Evolutionary conservation across 2,113 vertebrate genomes (phyloP), one percentile per base, ranked within the genome.

Genomic region (Onychorhynchus coronatus): DNA sequence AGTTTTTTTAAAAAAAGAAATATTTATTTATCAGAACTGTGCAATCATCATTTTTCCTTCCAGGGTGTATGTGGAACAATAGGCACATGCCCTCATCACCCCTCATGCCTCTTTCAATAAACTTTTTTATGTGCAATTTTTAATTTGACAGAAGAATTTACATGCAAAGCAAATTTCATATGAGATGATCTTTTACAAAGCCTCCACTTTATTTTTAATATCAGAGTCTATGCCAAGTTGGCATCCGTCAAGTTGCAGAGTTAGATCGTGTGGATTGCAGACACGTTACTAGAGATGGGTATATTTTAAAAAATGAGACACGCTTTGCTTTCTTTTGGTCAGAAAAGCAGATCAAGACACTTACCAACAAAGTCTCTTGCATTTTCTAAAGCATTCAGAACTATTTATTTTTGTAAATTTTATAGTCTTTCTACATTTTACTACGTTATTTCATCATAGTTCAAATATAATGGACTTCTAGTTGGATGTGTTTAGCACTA

Each of bases 331-430:
- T 74, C 93, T 89, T 95, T 93, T 85, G 73, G 72, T 93, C 86
- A 76, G 96, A 95, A 68, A 90, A 95, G 80, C 96, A 94, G 91
- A 92, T 97, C 89, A 82, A 96, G 91, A 93, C 63, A 77, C 72
- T 93, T 92, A 75, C 91, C 94, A 91, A 82, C 66, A 56, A 90
- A 97, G 89, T 95, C 91, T 96, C 96, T 96, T 95, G 95, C 95
- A 78, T 97, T 97, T 97, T 97, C 94, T 97, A 97, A 97, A 97
- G 92, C 96, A 80, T 97, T 97, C 89, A 95, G 95, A 97, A 97
- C 97, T 97, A 97, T 97, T 96, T 97, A 98, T 98, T 98, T 98
- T 98, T 98, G 95, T 98, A 98, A 97, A 95, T 96, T 97, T 98
- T 97, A 97, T 97, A 97, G 95, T 95, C 97, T 98, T 97, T 98